phyloP scores from a whole-genome alignment of 2,113 vertebrate species.

The Neoarius graeffei region DNA sequence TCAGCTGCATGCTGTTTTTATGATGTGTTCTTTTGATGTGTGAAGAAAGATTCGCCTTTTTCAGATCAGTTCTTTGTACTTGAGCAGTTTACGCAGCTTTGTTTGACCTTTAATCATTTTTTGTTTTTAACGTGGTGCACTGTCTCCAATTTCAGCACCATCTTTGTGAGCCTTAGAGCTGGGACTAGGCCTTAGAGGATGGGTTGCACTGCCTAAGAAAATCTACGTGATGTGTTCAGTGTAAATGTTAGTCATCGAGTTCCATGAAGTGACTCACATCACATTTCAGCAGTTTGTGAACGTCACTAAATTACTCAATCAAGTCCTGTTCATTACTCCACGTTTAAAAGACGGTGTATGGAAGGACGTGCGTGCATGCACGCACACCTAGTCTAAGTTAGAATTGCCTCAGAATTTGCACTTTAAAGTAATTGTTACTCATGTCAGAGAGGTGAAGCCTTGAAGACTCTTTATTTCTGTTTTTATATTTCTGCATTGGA shows the following conservation, averaged over 20 bases:
- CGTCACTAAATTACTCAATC: conserved; percentile 20
- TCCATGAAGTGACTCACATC: not conserved
- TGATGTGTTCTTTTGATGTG: not conserved
- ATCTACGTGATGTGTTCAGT: not conserved
- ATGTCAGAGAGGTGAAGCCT: conserved; percentile 31
- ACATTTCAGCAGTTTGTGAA: conserved; percentile 31
- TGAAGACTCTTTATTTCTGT: not conserved
- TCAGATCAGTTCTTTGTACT: not conserved
- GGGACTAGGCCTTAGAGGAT: not conserved
- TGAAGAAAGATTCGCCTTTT: not conserved
- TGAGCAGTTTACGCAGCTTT: not conserved
- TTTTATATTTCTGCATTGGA: conserved; percentile 59
- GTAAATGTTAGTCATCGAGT: not conserved
- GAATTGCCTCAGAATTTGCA: conserved; percentile 80
- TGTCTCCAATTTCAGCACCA: not conserved
- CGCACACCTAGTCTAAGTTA: conserved; percentile 66
- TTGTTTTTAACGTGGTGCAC: not conserved
- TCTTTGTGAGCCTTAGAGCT: not conserved
- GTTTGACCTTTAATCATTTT: not conserved
- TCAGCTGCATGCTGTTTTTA: not conserved
- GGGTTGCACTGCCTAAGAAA: not conserved
- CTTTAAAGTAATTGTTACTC: conserved; percentile 71
- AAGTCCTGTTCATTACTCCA: not conserved
- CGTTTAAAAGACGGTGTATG: not conserved
- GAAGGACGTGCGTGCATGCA: conserved; percentile 7